A percentile compares a stretch with the other conserved stretches of the same genome.
Evolutionary conservation across 1,140 invertebrate species (phyloP).

Genomic region (Sinella curviseta): DNA sequence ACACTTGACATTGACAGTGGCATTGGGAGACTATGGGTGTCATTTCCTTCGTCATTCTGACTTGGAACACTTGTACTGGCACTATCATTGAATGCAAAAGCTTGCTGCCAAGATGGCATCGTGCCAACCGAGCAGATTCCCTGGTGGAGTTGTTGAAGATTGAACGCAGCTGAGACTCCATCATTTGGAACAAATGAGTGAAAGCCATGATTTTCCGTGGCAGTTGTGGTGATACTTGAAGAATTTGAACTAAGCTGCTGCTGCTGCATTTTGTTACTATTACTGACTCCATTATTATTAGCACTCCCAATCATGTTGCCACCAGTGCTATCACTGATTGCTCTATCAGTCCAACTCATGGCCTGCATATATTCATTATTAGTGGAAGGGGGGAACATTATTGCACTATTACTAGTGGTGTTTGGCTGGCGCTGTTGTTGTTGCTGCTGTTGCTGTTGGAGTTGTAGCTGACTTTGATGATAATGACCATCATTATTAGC

Average conservation of each 20-base stretch:
- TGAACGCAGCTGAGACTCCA: slow-evolving; percentile 1
- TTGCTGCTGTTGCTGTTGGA: neutral
- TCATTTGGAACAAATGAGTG: neutral
- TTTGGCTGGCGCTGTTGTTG: neutral
- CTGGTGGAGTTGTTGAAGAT: slow-evolving; percentile 17
- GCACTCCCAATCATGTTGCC: neutral
- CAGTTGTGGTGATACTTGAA: neutral
- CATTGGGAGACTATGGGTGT: neutral
- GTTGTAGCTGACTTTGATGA: too few relatives aligned
- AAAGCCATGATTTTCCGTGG: neutral
- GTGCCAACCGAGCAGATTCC: slow-evolving; percentile 18
- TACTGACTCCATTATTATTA: neutral
- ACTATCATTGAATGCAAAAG: neutral
- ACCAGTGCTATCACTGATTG: neutral
- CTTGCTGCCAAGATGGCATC: slow-evolving; percentile 19
- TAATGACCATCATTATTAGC: neutral
- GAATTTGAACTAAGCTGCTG: neutral
- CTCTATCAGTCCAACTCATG: neutral
- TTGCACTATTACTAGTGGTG: too few relatives aligned
- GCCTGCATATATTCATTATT: neutral
- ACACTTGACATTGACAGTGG: slow-evolving; percentile 25
- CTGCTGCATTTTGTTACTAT: neutral
- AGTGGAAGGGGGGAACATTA: neutral
- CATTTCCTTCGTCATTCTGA: slow-evolving; percentile 24
- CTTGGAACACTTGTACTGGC: slow-evolving; percentile 16